Evolutionary conservation across 2,797 vertebrate genomes (phyloP), one percentile per base, ranked within the genome.

Genomic region (Phoeniculus purpureus): DNA sequence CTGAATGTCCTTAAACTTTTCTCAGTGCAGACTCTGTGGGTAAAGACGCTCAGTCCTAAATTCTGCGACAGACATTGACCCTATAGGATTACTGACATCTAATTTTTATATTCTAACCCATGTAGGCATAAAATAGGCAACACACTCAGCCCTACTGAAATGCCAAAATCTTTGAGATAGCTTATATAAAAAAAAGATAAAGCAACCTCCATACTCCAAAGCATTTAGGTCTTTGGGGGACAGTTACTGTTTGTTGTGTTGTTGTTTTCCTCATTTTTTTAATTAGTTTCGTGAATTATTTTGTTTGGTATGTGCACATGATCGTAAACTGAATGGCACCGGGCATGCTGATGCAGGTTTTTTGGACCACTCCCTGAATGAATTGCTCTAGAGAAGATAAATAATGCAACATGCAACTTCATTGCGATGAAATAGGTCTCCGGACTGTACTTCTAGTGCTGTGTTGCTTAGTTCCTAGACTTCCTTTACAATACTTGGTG

Each of bases 171-270:
- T 70, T 9, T 55, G 48, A 6, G 12, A 50, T 6, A 37, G 1
- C 0, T 37, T 37, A 1, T 9, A 54, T 4, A 20, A 47, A 43
- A 73, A 75, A 59, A 62, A 6, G 43, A 19, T 27, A 54, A 2
- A 58, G 2, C 2, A 65, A 21, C 3, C 0, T 0, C 37, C 2
- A 11, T 47, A 70, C 1, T 10, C 9, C 8, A 2, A 91, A 79
- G 6, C 1, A 6, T 81, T 79, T 61, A 78, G 31, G 26, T 7
- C 6, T 60, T 71, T 67, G 9, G 3, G 11, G 8, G 5, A 1
- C 3, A 71, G 22, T 9, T 48, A 9, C 5, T 71, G 9, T 54
- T 64, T 1, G 1, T 1, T 75, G 10, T 27, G 26, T 37, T 60
- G 9, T 21, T 58, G 1, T 10, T 68, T 54, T 23, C 4, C 47